A percentile compares a stretch with the other conserved stretches of the same genome.
phyloP scores from a whole-genome alignment of 2,113 vertebrate genomes.

The Macrotus californicus region DNA sequence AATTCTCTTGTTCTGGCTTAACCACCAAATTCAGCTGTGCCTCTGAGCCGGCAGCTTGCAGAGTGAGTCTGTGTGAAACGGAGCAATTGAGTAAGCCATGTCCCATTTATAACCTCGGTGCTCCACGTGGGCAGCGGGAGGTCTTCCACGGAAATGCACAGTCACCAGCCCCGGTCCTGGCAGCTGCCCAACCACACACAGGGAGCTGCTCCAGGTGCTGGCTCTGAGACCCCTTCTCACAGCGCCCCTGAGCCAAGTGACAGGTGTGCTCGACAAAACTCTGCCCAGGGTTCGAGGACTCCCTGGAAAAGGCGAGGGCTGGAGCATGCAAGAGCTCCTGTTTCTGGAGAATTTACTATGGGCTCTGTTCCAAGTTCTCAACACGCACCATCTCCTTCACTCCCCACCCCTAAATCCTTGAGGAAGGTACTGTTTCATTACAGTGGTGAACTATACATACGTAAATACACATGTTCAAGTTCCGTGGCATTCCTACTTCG shows the following conservation, averaged over 20 bases:
- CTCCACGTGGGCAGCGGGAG: background rate
- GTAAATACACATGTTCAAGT: background rate
- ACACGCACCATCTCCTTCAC: background rate
- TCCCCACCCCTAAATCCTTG: background rate
- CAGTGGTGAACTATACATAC: background rate
- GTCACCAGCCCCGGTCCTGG: background rate
- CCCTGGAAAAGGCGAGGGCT: background rate
- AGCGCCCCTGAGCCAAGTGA: background rate
- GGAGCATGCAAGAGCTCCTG: background rate
- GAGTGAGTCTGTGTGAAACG: constrained; percentile 35
- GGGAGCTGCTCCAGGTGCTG: background rate
- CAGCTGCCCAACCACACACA: background rate
- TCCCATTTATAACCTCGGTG: constrained; percentile 45
- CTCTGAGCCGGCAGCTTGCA: background rate
- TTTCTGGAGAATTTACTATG: background rate
- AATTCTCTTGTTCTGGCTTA: constrained; percentile 26
- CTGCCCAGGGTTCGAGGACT: background rate
- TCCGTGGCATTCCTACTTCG: background rate
- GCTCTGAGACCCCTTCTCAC: background rate
- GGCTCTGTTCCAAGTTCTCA: background rate
- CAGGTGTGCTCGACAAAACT: background rate
- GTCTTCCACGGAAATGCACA: background rate
- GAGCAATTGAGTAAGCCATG: constrained; percentile 31
- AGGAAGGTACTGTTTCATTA: background rate
- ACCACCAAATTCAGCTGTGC: background rate